These are phyloP conservation scores for Amphiprion ocellaris DNA, from an alignment of 2,113 vertebrate genomes.

Conservation along the genomic window DNA sequence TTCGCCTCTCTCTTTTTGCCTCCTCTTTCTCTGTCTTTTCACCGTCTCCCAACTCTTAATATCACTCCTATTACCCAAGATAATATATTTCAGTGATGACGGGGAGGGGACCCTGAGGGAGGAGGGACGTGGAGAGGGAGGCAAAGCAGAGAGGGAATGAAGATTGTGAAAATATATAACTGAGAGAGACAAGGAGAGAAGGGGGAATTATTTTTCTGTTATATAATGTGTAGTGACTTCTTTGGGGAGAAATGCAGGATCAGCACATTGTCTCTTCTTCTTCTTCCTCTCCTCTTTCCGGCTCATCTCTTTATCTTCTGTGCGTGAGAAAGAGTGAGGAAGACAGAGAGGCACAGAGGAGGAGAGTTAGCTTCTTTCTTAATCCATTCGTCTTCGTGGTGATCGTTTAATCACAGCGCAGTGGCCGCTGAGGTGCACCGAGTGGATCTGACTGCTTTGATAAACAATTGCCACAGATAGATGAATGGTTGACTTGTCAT, in stretches of 20 bases:
- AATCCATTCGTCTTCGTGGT: constrained; percentile 47
- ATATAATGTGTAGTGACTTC: constrained; percentile 67
- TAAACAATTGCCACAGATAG: constrained; percentile 49
- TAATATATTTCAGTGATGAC: constrained; percentile 75
- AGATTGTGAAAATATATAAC: constrained; percentile 77
- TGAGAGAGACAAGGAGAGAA: constrained; percentile 64
- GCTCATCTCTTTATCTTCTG: constrained; percentile 24
- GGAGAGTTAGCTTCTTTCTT: constrained; percentile 32
- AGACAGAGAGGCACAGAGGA: constrained; percentile 29
- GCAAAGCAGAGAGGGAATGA: constrained; percentile 49
- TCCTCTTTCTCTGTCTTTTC: not conserved
- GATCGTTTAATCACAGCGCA: constrained; percentile 61
- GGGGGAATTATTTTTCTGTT: constrained; percentile 66
- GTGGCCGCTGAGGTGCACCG: constrained; percentile 51
- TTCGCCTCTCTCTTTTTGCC: constrained; percentile 22
- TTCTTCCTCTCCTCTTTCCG: constrained; percentile 33
- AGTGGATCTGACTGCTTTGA: constrained; percentile 58
- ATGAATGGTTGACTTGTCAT: constrained; percentile 47
- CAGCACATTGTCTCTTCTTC: constrained; percentile 62
- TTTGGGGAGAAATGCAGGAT: constrained; percentile 59
- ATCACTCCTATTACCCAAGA: constrained; percentile 70
- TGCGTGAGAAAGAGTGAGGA: constrained; percentile 18
- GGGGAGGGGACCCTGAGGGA: constrained; percentile 65
- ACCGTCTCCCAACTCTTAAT: constrained; percentile 58
- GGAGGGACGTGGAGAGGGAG: constrained; percentile 55